Conservation (phyloP, 2,113 vertebrate species). For the Rostratula benghalensis region DNA sequence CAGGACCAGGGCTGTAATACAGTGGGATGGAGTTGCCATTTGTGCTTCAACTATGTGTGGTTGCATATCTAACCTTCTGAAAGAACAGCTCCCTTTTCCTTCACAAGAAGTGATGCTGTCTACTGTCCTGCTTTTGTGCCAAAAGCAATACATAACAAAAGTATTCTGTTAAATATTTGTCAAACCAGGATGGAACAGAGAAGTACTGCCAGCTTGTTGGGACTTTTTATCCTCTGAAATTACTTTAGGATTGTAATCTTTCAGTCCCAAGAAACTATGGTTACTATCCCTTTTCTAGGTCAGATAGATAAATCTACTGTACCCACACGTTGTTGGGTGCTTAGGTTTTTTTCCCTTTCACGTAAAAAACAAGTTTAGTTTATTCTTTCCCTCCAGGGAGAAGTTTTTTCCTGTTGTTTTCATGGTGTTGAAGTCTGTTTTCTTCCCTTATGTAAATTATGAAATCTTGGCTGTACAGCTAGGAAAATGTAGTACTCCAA, state of each 20-base stretch:
- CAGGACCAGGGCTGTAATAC: neutral
- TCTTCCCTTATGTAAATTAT: neutral
- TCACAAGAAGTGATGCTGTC: neutral
- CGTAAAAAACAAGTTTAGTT: neutral
- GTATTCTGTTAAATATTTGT: neutral
- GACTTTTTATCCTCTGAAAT: neutral
- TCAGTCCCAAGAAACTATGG: neutral
- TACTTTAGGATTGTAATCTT: neutral
- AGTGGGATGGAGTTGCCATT: neutral
- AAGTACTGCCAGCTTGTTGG: neutral
- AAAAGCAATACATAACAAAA: neutral
- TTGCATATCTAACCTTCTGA: neutral
- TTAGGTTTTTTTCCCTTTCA: neutral
- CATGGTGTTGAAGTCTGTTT: neutral
- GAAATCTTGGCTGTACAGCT: neutral
- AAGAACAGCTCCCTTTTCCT: neutral
- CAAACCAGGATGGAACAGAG: neutral
- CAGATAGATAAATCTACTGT: neutral
- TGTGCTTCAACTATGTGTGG: neutral
- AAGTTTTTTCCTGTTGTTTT: neutral
- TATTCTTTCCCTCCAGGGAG: neutral
- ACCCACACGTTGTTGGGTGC: accelerated
- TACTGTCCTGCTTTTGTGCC: neutral
- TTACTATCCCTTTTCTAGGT: neutral
- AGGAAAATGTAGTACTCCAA: neutral